These are phyloP conservation scores for Sandelia bainsii DNA, from an alignment of 2,797 vertebrate species.

Conservation along the genomic window DNA sequence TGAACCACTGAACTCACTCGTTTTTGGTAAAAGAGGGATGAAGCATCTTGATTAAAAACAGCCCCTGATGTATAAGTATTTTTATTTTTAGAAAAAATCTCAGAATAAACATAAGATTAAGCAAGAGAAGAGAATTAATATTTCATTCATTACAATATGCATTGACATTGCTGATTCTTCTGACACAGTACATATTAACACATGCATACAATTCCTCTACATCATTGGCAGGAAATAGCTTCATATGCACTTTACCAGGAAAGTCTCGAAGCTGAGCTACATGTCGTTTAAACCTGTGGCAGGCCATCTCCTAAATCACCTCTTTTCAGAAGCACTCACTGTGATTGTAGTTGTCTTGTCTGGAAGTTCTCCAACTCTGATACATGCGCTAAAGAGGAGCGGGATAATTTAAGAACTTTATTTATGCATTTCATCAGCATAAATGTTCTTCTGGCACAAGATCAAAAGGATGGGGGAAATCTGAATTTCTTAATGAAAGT, in stretches of 20 bases:
- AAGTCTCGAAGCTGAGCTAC: constrained; percentile 53
- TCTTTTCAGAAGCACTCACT: constrained; percentile 81
- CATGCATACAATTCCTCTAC: constrained; percentile 23
- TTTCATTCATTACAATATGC: background rate
- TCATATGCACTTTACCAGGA: constrained; percentile 55
- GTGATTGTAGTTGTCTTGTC: constrained; percentile 85
- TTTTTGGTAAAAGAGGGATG: background rate
- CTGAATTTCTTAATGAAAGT: constrained; percentile 91
- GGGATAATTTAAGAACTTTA: constrained; percentile 87
- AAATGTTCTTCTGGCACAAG: constrained; percentile 88
- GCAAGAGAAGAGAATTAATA: constrained; percentile 10
- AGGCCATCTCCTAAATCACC: constrained; percentile 80
- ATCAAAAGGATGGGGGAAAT: constrained; percentile 87
- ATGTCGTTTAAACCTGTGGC: constrained; percentile 61
- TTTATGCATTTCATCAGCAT: constrained; percentile 90
- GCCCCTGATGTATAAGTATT: background rate
- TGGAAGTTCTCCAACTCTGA: constrained; percentile 86
- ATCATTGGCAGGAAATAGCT: constrained; percentile 58
- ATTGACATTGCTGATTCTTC: constrained; percentile 16
- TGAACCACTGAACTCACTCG: background rate
- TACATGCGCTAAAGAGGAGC: constrained; percentile 79
- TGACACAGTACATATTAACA: constrained; percentile 20
- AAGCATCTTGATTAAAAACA: constrained; percentile 15
- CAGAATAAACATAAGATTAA: background rate
- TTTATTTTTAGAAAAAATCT: constrained; percentile 10